Evolutionary conservation across 2,888 invertebrate genomes (phyloP), one percentile per base, ranked within the genome.

Genomic region (Rhabditoides inermis): DNA sequence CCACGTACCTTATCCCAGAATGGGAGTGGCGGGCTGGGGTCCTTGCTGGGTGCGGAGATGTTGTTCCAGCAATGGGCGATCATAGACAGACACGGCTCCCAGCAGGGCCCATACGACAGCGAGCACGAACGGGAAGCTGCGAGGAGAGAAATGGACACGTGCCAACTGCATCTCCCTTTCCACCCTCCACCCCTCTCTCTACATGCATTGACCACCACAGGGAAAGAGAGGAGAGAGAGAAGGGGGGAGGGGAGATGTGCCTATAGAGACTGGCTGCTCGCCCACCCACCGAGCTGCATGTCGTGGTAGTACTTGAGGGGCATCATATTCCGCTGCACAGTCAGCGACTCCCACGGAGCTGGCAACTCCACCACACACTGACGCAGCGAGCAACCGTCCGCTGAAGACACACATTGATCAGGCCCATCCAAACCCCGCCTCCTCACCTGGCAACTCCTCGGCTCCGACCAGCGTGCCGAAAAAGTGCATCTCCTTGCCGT

Each of bases 91-190:
- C 89, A 90, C 0, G 98, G 94, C 76, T 98, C 98, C 98, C 98
- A 98, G 78, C 95, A 95, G 0, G 95, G 92, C 0, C 98, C 98
- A 77, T 98, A 95, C 0, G 94, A n/a, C n/a, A n/a, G n/a, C n/a
- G n/a, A n/a, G n/a, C n/a, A n/a, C n/a, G n/a, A n/a, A n/a, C n/a
- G n/a, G n/a, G n/a, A n/a, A n/a, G n/a, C n/a, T n/a, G n/a, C n/a
- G n/a, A n/a, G n/a, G n/a, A n/a, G n/a, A n/a, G n/a, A n/a, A n/a
- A n/a, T n/a, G n/a, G n/a, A n/a, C n/a, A n/a, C n/a, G n/a, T n/a
- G n/a, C n/a, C n/a, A n/a, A n/a, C n/a, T n/a, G n/a, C n/a, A n/a
- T n/a, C n/a, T n/a, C n/a, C n/a, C n/a, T n/a, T n/a, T n/a, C n/a
- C n/a, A n/a, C n/a, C n/a, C n/a, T n/a, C n/a, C n/a, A n/a, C n/a